Base-by-base conservation (phyloP, 2,888 invertebrate genomes). In the Noctua comes region DNA sequence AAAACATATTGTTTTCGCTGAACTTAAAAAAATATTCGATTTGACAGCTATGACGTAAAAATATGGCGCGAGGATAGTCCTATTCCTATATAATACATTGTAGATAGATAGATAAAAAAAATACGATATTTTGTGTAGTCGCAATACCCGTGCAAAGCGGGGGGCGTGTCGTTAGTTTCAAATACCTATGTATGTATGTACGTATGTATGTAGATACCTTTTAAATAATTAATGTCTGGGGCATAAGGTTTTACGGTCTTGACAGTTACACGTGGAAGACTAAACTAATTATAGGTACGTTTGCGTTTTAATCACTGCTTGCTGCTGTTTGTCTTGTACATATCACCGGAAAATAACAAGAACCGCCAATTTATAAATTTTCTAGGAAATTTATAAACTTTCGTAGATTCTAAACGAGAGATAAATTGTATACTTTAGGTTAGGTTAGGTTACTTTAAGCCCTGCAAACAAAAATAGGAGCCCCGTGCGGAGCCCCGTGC, bases 181-280 rank as follows among this genome's bases (percentile, higher is more conserved):
- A 64, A 62, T 62, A 31, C 8, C 27, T 16, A 65, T 11, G n/a
- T 4, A 40, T 31, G 5, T 51, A 31, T 31, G 24, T 54, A 54
- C 27, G 5, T 51, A 31, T 31, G 24, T 54, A 54, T 31, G 18
- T 54, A 54, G 1, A 65, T 51, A 16, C 24, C 18, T 65, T 76
- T 27, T 72, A 62, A 43, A 59, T 64, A 54, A 62, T 36, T 68
- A 40, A 65, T 43, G 27, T 27, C 24, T 46, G 21, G 43, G 62
- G 68, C 27, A 36, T 7, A 31, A 43, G 64, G 77, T 85, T 75
- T 75, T 73, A 85, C 8, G 86, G 74, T 43, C 68, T 36, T 16
- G 21, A n/a, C 64, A 69, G 24, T 68, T 66, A 69, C 84, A 77
- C 86, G 82, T 80, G 77, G 73, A 75, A 48, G 2, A 13, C 18